phyloP scores from a whole-genome alignment of 1,140 invertebrate genomes.

The Dendrolimus kikuchii region DNA sequence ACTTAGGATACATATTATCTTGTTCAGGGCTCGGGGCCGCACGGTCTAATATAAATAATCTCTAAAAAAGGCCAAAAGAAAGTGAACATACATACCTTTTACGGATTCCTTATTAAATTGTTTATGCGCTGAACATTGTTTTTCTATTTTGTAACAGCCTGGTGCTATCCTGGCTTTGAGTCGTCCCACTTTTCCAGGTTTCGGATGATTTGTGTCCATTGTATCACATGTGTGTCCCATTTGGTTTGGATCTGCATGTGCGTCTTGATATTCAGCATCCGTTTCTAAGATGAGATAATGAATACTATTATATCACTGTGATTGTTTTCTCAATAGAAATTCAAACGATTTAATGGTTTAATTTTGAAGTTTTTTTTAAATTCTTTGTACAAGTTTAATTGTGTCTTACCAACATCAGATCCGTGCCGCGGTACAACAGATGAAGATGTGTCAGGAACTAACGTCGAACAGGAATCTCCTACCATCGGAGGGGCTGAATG shows the following conservation, averaged over 20 bases:
- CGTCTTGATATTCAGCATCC: constrained; percentile 58
- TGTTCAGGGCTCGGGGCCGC: no score
- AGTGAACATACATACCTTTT: constrained; percentile 26
- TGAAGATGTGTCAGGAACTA: constrained; percentile 18
- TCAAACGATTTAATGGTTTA: no score
- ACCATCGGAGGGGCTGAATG: constrained; percentile 32
- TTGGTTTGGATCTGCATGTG: constrained; percentile 28
- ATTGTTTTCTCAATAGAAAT: no score
- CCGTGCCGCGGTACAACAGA: constrained; percentile 14
- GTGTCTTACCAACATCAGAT: constrained; percentile 29
- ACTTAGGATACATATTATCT: no score
- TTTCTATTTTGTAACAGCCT: constrained; percentile 31
- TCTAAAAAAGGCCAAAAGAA: no score
- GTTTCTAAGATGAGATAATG: constrained; percentile 35
- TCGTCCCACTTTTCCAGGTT: constrained; percentile 48
- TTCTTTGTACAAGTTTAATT: no score
- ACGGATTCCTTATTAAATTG: constrained; percentile 41
- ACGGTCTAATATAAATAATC: no score
- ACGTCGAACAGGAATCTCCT: constrained; percentile 15
- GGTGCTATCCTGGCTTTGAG: constrained; percentile 52
- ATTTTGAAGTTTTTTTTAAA: no score
- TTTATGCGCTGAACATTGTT: constrained; percentile 23
- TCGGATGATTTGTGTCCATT: constrained; percentile 29
- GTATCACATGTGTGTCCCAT: constrained; percentile 31
- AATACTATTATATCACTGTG: no score